Evolutionary conservation across 2,888 invertebrate genomes (phyloP).

Genomic region (Chorisops tibialis): DNA sequence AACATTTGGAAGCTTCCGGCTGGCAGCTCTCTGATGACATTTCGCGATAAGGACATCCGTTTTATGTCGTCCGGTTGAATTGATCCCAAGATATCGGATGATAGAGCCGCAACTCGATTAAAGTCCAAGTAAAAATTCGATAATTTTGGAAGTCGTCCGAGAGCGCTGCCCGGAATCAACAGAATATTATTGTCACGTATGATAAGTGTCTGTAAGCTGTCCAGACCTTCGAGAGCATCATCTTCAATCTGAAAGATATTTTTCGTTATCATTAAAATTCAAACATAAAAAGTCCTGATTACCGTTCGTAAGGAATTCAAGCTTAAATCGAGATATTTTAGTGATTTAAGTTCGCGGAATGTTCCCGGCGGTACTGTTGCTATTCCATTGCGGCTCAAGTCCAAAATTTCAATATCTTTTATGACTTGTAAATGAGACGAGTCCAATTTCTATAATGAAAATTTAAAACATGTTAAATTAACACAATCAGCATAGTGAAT

Average conservation of each 20-base stretch:
- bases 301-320: constrained; percentile 85
- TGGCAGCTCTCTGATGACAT: constrained; percentile 83
- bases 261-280: background rate
- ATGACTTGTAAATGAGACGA: constrained; percentile 68
- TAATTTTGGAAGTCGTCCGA: constrained; percentile 73
- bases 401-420: constrained; percentile 67
- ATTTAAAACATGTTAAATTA: no score
- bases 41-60: constrained; percentile 73
- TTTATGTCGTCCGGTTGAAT: constrained; percentile 66
- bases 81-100: constrained; percentile 71
- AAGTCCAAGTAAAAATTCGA: constrained; percentile 74
- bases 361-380: constrained; percentile 78
- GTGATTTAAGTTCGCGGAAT: constrained; percentile 68
- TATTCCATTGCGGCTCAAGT: constrained; percentile 80
- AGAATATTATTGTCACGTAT: constrained; percentile 86
- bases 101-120: constrained; percentile 82
- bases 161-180: constrained; percentile 76
- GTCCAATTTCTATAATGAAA: constrained; percentile 66
- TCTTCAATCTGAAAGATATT: constrained; percentile 70
- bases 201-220: constrained; percentile 70
- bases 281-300: constrained; percentile 9
- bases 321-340: constrained; percentile 76
- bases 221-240: constrained; percentile 79
- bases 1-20: constrained; percentile 76
- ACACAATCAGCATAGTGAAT: background rate